Evolutionary conservation across 2,888 invertebrate genomes (phyloP).

Genomic region (Trichacis sp.): DNA sequence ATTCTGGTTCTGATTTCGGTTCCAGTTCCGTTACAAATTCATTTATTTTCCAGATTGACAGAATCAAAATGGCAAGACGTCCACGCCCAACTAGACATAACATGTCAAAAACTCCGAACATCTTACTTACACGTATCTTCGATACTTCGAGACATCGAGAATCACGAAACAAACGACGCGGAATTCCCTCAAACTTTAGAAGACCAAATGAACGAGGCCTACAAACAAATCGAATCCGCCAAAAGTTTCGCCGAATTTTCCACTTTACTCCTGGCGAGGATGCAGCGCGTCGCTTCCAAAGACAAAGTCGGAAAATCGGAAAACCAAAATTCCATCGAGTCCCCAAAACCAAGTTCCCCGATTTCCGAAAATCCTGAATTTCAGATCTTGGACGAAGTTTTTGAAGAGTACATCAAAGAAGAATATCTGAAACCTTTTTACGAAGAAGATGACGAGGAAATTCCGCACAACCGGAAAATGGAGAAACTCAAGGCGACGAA

Average conservation of each 20-base stretch:
- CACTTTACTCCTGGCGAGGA: constrained; percentile 53
- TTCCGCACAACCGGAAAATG: constrained; percentile 48
- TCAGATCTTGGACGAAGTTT: constrained; percentile 64
- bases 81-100: constrained; percentile 58
- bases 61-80: constrained; percentile 60
- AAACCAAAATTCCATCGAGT: constrained; percentile 4
- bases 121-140: constrained; percentile 53
- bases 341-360: constrained; percentile 20
- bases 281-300: constrained; percentile 19
- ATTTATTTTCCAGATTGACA: constrained; percentile 42
- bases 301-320: constrained; percentile 8
- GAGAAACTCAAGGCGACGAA: constrained; percentile 57
- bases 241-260: constrained; percentile 59
- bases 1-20: too few relatives aligned
- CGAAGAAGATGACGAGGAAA: constrained; percentile 50
- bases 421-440: constrained; percentile 58
- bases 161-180: constrained; percentile 28
- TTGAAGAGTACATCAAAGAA: constrained; percentile 64
- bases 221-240: constrained; percentile 57
- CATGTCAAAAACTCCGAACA: constrained; percentile 57
- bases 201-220: constrained; percentile 51
- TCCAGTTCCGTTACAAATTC: too few relatives aligned
- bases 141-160: constrained; percentile 56
- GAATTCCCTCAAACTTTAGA: constrained; percentile 45
- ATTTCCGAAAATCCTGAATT: constrained; percentile 51